Percentiles rank a stretch among this genome's conserved stretches.
Evolutionary conservation across 2,888 invertebrate genomes (phyloP).

Genomic region (Mantis religiosa): DNA sequence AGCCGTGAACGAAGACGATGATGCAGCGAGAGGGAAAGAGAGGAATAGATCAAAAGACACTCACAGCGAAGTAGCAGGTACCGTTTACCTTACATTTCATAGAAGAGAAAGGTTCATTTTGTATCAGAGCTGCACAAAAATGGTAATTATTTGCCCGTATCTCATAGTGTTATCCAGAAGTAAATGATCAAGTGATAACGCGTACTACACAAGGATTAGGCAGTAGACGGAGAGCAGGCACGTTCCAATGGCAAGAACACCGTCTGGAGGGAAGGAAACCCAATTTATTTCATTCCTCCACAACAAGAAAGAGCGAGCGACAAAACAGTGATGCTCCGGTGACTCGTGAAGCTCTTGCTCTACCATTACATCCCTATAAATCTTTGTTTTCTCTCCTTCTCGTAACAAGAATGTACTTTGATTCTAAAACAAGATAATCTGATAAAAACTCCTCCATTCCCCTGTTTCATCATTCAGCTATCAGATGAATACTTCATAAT

Average conservation of each 20-base stretch:
- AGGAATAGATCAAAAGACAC: too few species aligned
- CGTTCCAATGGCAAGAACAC: not conserved
- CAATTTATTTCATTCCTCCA: conserved; percentile 47
- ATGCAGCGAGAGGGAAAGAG: too few species aligned
- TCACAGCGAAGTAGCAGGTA: too few species aligned
- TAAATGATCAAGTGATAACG: too few species aligned
- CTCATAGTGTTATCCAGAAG: too few species aligned
- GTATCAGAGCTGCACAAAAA: too few species aligned
- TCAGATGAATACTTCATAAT: not conserved
- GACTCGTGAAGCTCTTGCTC: conserved; percentile 60
- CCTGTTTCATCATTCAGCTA: not conserved
- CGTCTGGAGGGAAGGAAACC: conserved; percentile 34
- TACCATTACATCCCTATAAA: conserved; percentile 58
- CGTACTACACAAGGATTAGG: not conserved
- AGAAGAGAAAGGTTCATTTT: too few species aligned
- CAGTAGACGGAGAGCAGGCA: not conserved
- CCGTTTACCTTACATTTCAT: too few species aligned
- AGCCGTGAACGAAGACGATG: too few species aligned
- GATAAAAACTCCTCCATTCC: not conserved
- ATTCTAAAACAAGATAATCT: not conserved
- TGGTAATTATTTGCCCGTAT: too few species aligned
- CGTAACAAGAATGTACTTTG: not conserved
- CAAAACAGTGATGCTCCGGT: conserved; percentile 57
- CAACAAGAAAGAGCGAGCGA: conserved; percentile 48
- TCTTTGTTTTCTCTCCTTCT: conserved; percentile 39